Base-by-base conservation (phyloP, 2,888 invertebrate genomes). In the Lucinisca nassula region DNA sequence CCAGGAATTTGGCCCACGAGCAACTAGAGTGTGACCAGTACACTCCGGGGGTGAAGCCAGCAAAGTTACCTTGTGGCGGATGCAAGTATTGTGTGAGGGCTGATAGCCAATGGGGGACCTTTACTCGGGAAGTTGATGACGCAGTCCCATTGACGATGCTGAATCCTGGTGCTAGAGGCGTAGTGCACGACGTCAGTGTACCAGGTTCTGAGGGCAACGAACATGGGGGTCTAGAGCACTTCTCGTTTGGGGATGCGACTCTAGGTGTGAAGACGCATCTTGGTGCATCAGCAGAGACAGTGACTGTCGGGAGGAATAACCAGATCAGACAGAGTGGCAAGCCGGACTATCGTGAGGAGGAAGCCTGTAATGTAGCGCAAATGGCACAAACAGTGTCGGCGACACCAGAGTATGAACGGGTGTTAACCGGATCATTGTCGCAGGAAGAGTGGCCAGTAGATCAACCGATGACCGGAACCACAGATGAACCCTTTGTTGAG, bases 51-150 rank as follows among this genome's bases (percentile, higher is more conserved):
- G 21, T 35, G 4, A 17, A 38, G 27, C 1, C 81, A 17, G 70
- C 73, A 17, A 38, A 76, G 49, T 21, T 88, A 14, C 88, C 88
- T 17, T 87, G 89, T 75, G 83, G 83, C 12, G 85, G 87, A 27
- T 90, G 90, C 30, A 17, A 17, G 3, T 83, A 83, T 30, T 87
- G 87, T 38, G 38, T 14, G 14, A 78, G 70, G 51, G 75, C 78
- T 6, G 72, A 79, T 55, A 67, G 72, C 49, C 79, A 79, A 32
- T 79, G 79, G 79, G 79, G 70, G 6, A 70, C 58, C 17, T 79
- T 79, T 37, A 79, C 72, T n/a, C 32, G 72, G 72, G 79, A 72
- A 30, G 79, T 79, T 67, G 79, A 79, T 37, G 79, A 79, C 37
- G 72, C 79, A 32, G 51, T 79, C 21, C 74, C 74, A 74, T 74